A percentile compares a stretch with the other conserved stretches of the same genome.
Evolutionary conservation across 2,113 vertebrate genomes (phyloP).

Genomic region (Mohoua ochrocephala): DNA sequence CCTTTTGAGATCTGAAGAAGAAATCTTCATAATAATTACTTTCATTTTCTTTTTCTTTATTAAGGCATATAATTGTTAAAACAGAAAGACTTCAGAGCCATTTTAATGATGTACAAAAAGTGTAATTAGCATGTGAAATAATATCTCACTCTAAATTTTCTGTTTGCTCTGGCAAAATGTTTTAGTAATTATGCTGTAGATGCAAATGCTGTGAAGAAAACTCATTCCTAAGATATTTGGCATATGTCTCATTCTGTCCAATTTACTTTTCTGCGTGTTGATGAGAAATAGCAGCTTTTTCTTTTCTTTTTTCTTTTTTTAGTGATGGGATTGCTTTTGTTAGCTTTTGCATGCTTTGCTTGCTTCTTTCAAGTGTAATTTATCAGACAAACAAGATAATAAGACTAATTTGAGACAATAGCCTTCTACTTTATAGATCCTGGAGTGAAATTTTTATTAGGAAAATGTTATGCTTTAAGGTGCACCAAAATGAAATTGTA

Average conservation of each 20-base stretch:
- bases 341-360: not conserved
- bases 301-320: not conserved
- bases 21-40: not conserved
- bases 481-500: not conserved
- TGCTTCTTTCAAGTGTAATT: not conserved
- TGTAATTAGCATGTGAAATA: not conserved
- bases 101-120: not conserved
- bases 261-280: not conserved
- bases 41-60: not conserved
- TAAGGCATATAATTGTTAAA: not conserved
- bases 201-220: constrained; percentile 11
- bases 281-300: not conserved
- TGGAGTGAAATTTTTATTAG: not conserved
- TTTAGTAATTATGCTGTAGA: not conserved
- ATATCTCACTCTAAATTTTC: not conserved
- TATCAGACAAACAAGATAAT: not conserved
- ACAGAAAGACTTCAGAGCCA: not conserved
- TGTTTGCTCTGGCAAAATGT: not conserved
- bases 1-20: not conserved
- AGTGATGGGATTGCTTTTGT: not conserved
- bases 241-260: constrained; percentile 1
- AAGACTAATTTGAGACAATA: not conserved
- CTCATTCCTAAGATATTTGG: not conserved
- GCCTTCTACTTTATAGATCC: not conserved
- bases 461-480: not conserved